Conservation (phyloP, 2,797 vertebrate genomes). For the Kryptopterus vitreolus region DNA sequence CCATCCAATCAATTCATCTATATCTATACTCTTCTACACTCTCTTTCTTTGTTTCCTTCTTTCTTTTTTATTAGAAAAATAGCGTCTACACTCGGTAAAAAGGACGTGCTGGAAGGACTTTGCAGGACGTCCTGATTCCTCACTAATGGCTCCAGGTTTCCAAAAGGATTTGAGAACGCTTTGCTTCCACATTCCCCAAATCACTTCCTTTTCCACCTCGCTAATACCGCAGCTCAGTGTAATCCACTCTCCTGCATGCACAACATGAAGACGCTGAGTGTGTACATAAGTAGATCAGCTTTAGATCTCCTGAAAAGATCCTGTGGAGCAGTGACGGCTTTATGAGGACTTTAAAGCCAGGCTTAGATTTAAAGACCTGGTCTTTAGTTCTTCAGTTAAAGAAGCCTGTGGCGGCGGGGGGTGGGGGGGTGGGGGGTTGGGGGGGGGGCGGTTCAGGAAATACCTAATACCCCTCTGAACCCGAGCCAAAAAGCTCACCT, state of each 20-base stretch:
- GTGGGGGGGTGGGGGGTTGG: too few species aligned
- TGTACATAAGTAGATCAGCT: neutral
- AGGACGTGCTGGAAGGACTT: too few species aligned
- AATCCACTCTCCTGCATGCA: neutral
- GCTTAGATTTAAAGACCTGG: slow-evolving; percentile 35
- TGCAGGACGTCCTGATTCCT: neutral
- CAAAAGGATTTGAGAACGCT: neutral
- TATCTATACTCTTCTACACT: too few species aligned
- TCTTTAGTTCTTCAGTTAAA: slow-evolving; percentile 22
- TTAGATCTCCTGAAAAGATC: neutral
- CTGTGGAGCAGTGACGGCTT: slow-evolving; percentile 18
- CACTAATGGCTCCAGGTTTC: neutral
- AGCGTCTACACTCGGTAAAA: too few species aligned
- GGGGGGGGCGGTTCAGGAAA: slow-evolving; percentile 26
- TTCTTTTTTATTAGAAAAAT: too few species aligned
- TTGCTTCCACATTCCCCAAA: neutral
- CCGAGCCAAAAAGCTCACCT: slow-evolving; percentile 56
- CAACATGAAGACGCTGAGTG: neutral
- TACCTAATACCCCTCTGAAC: slow-evolving; percentile 16
- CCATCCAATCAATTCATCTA: too few species aligned
- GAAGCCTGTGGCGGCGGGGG: too few species aligned
- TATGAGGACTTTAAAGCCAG: slow-evolving; percentile 18
- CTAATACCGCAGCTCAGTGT: neutral
- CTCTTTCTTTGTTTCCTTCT: too few species aligned
- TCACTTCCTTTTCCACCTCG: neutral